Percentiles rank a stretch among this genome's conserved stretches.
phyloP scores from a whole-genome alignment of 1,140 invertebrate genomes.

The Pseudomyrmex concolor region DNA sequence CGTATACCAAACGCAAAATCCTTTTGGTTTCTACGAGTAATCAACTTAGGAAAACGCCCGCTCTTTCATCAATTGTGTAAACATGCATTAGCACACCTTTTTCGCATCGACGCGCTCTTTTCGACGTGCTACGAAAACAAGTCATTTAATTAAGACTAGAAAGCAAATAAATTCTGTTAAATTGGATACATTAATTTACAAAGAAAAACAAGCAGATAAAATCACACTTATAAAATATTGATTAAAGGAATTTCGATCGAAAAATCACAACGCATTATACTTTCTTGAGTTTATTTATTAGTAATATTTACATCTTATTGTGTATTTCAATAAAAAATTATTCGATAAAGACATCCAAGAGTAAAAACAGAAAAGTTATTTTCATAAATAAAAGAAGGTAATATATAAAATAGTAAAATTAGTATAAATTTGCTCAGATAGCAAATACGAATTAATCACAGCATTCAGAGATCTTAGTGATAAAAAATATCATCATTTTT shows the following conservation, averaged over 20 bases:
- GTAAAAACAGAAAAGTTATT: not conserved
- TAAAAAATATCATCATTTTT: not conserved
- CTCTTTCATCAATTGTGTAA: constrained; percentile 8
- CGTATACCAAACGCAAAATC: not conserved
- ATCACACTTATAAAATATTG: not conserved
- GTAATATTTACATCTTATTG: not conserved
- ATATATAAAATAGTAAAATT: not conserved
- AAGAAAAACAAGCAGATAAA: not conserved
- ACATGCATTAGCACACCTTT: constrained; percentile 10
- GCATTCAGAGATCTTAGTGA: constrained; percentile 12
- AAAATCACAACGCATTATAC: not conserved
- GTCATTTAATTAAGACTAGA: not conserved
- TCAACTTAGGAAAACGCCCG: constrained; percentile 1
- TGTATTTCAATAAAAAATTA: too few species aligned
- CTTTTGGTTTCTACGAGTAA: constrained; percentile 25
- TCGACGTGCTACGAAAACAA: not conserved
- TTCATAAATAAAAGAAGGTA: not conserved
- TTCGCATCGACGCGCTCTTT: not conserved
- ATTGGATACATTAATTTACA: not conserved
- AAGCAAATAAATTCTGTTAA: not conserved
- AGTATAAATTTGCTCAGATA: constrained; percentile 11
- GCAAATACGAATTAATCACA: constrained; percentile 1
- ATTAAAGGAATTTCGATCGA: not conserved
- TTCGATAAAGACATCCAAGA: too few species aligned
- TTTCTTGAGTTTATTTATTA: not conserved